Conservation (phyloP, 23 tunicate genomes). For the Phallusia fumigata region DNA sequence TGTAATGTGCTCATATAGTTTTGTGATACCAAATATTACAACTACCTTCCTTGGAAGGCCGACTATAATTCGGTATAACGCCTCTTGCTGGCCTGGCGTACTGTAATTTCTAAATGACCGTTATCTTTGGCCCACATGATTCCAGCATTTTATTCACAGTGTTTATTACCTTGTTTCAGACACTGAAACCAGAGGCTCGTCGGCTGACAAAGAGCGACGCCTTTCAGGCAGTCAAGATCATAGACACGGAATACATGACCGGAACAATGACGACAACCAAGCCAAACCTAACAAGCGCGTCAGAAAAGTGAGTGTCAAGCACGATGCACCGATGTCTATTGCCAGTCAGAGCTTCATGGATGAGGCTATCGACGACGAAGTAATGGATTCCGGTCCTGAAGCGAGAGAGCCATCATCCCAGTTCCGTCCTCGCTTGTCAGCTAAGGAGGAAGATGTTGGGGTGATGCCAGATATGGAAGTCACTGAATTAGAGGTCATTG, state of each 20-base stretch:
- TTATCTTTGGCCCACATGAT: too few species aligned
- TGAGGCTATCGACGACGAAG: slow-evolving; percentile 48
- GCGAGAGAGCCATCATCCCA: slow-evolving; percentile 44
- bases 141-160: too few species aligned
- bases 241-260: not conserved
- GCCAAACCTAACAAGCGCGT: slow-evolving; percentile 30
- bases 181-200: not conserved
- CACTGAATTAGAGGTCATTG: not conserved
- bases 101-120: too few species aligned
- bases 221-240: not conserved
- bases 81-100: too few species aligned
- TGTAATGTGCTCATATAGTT: too few species aligned
- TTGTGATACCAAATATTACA: too few species aligned
- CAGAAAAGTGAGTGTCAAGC: slow-evolving; percentile 35
- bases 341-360: slow-evolving; percentile 78
- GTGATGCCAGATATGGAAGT: slow-evolving; percentile 21
- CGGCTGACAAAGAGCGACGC: not conserved
- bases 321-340: slow-evolving; percentile 83
- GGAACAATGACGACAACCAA: slow-evolving; percentile 2
- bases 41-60: too few species aligned
- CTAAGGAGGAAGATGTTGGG: slow-evolving; percentile 45
- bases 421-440: slow-evolving; percentile 35
- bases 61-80: too few species aligned
- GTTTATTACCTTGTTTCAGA: not conserved
- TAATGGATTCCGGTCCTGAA: slow-evolving; percentile 20